A percentile compares a stretch with the other conserved stretches of the same genome.
Conservation (phyloP, 2,888 invertebrate species). For the Cybosia mesomella region DNA sequence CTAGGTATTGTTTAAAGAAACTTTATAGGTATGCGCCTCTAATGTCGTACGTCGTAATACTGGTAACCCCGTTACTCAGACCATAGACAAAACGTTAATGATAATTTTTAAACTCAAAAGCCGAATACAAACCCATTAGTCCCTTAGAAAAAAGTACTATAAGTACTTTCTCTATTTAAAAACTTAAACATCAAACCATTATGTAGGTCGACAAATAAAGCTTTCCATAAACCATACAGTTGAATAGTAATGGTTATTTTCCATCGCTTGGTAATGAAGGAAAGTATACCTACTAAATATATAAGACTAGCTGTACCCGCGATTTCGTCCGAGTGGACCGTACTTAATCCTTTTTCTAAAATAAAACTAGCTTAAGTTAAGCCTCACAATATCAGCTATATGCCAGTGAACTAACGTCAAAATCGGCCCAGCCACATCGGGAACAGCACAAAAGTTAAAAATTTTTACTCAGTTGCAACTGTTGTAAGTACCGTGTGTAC, state of each 20-base stretch:
- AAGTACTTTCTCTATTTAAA: conserved; percentile 53
- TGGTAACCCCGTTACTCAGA: conserved; percentile 38
- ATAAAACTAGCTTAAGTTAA: neutral
- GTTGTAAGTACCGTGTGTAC: neutral
- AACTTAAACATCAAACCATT: conserved; percentile 39
- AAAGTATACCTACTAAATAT: neutral
- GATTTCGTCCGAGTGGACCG: too few species aligned
- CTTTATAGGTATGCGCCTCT: conserved; percentile 29
- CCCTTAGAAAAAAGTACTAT: conserved; percentile 35
- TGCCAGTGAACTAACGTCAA: neutral
- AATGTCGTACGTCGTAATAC: conserved; percentile 11
- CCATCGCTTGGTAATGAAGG: conserved; percentile 22
- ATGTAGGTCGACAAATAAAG: conserved; percentile 46
- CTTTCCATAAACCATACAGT: conserved; percentile 40
- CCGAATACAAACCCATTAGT: conserved; percentile 40
- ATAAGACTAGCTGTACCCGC: too few species aligned
- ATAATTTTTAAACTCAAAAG: conserved; percentile 41
- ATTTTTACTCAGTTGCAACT: neutral
- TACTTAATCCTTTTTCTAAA: neutral
- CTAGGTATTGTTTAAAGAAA: too few species aligned
- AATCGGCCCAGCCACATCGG: neutral
- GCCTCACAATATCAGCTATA: neutral
- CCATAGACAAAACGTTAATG: conserved; percentile 46
- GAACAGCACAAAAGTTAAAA: neutral
- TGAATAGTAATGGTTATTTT: conserved; percentile 44